Conservation (phyloP, 2,888 invertebrate genomes). For the Steinernema hermaphroditum region DNA sequence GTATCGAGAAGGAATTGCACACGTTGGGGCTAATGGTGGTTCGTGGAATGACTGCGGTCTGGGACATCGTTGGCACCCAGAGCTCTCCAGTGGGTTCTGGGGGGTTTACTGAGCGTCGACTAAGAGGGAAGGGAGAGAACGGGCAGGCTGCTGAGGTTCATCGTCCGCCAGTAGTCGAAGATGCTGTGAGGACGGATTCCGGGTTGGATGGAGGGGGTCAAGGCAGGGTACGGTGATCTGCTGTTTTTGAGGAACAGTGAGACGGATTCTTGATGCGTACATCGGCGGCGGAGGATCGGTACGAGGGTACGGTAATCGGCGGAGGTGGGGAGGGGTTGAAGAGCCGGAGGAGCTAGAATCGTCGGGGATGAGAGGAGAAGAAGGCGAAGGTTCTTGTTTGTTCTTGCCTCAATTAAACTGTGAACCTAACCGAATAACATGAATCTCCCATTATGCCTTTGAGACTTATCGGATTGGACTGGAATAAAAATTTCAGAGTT, state of each 20-base stretch:
- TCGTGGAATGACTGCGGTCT: constrained; percentile 66
- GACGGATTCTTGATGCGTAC: constrained; percentile 55
- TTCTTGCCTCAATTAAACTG: no score
- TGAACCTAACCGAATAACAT: no score
- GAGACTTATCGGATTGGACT: no score
- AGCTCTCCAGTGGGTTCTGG: constrained; percentile 41
- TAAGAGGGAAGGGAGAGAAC: background rate
- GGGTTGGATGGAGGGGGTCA: constrained; percentile 14
- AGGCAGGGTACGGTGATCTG: constrained; percentile 31
- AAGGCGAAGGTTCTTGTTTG: constrained; percentile 11
- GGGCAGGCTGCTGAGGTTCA: background rate
- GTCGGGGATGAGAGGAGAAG: constrained; percentile 12
- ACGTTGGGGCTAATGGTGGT: constrained; percentile 49
- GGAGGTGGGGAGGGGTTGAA: constrained; percentile 22
- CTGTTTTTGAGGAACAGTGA: constrained; percentile 54
- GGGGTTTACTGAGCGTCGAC: constrained; percentile 27
- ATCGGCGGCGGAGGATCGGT: background rate
- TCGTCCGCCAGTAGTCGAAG: constrained; percentile 24
- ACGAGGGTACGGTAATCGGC: constrained; percentile 14
- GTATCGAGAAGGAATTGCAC: no score
- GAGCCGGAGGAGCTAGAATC: constrained; percentile 20
- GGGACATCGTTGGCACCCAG: constrained; percentile 59
- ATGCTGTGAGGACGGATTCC: constrained; percentile 29
- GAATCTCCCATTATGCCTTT: no score
- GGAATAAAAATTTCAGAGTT: no score